Percentiles rank a stretch among this genome's conserved stretches.
Evolutionary conservation across 2,888 invertebrate genomes (phyloP).

Genomic region (Lycaena phlaeas): DNA sequence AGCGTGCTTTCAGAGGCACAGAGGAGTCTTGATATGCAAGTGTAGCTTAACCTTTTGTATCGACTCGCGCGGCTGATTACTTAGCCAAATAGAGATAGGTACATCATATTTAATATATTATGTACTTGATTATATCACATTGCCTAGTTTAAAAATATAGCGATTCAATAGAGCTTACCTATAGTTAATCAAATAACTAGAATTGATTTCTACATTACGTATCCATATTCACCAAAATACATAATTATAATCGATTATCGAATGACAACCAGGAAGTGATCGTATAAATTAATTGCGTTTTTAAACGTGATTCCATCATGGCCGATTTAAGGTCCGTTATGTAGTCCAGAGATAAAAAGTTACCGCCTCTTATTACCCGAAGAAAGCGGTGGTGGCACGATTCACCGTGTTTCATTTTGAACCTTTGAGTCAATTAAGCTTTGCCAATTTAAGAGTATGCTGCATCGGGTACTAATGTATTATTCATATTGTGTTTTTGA

Average conservation of each 20-base stretch:
- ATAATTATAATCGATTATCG: background rate
- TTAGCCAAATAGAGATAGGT: too few species aligned
- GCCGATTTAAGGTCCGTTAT: conserved; percentile 9
- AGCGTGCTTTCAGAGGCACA: too few species aligned
- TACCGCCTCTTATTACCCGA: conserved; percentile 6
- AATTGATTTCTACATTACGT: too few species aligned
- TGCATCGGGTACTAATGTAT: conserved; percentile 61
- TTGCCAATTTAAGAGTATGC: conserved; percentile 64
- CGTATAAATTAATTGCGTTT: conserved; percentile 9
- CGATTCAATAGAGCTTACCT: too few species aligned
- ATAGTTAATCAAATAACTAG: too few species aligned
- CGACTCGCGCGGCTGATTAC: too few species aligned
- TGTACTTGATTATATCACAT: too few species aligned
- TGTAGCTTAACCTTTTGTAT: too few species aligned
- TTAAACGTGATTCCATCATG: conserved; percentile 6
- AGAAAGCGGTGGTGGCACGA: conserved; percentile 3
- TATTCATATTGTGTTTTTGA: conserved; percentile 72
- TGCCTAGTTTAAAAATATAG: too few species aligned
- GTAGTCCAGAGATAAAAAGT: conserved; percentile 12
- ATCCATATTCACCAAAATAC: too few species aligned
- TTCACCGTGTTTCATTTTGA: conserved; percentile 56
- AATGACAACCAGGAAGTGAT: conserved; percentile 6
- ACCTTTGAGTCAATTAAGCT: conserved; percentile 69
- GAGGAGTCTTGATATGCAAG: too few species aligned
- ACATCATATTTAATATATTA: too few species aligned